Evolutionary conservation across 1,140 invertebrate genomes (phyloP).

Genomic region (Sycophila sp.): DNA sequence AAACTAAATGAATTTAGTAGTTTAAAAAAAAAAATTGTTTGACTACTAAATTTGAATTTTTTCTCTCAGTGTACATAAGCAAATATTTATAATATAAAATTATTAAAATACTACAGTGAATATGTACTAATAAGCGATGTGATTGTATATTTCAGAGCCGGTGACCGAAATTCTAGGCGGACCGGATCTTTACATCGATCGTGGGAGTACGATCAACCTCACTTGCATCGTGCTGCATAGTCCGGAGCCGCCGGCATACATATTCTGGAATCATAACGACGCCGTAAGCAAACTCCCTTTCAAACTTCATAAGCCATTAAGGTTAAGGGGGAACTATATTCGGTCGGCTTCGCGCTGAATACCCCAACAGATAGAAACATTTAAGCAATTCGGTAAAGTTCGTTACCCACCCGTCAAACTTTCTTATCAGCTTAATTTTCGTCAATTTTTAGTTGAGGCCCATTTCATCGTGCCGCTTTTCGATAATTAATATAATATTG

Average conservation of each 20-base stretch:
- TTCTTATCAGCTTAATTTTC: slow-evolving; percentile 13
- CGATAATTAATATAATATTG: no score
- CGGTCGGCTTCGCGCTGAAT: slow-evolving; percentile 6
- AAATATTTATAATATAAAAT: no score
- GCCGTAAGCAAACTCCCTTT: slow-evolving; percentile 72
- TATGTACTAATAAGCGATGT: no score
- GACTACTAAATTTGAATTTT: no score
- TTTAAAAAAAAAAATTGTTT: no score
- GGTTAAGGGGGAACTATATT: neutral
- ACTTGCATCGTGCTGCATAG: slow-evolving; percentile 90
- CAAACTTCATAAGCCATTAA: slow-evolving; percentile 37
- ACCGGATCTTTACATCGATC: slow-evolving; percentile 89
- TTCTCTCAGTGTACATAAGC: no score
- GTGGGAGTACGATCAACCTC: slow-evolving; percentile 91
- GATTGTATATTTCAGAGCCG: slow-evolving; percentile 77
- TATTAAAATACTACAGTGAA: no score
- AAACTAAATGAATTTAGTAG: no score
- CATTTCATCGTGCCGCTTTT: no score
- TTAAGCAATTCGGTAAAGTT: slow-evolving; percentile 30
- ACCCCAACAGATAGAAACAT: slow-evolving; percentile 27
- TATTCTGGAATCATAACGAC: slow-evolving; percentile 93
- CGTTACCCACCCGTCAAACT: neutral
- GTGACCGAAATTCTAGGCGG: slow-evolving; percentile 89
- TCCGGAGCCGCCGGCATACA: slow-evolving; percentile 90
- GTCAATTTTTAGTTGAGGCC: slow-evolving; percentile 3